Percentiles rank a stretch among this genome's conserved stretches.
Evolutionary conservation across 2,113 vertebrate genomes (phyloP).

Genomic region (Apus apus): DNA sequence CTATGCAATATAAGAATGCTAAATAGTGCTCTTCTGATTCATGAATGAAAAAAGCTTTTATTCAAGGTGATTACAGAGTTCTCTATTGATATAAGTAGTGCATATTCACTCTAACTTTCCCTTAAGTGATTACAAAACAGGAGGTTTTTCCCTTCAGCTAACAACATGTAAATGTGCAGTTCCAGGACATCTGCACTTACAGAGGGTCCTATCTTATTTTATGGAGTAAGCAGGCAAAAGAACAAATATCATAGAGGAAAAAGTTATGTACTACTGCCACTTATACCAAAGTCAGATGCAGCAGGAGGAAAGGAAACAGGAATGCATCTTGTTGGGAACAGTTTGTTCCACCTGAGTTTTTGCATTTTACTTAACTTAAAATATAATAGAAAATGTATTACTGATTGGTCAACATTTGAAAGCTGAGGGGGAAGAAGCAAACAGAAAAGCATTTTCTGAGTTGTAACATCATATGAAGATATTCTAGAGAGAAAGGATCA

Average conservation of each 20-base stretch:
- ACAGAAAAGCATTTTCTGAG: background rate
- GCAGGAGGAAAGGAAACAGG: background rate
- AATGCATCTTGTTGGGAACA: background rate
- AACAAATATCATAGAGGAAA: background rate
- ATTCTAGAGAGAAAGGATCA: background rate
- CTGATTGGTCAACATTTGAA: background rate
- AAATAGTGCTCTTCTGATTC: background rate
- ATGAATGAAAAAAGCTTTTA: constrained; percentile 44
- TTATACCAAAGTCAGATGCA: background rate
- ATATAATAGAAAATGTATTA: background rate
- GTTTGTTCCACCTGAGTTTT: background rate
- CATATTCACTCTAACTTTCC: background rate
- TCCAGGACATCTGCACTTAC: background rate
- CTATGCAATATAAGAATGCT: background rate
- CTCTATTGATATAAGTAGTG: background rate
- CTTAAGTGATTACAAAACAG: background rate
- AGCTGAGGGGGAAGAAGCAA: background rate
- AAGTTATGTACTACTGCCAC: background rate
- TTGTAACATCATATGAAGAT: background rate
- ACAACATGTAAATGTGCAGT: background rate
- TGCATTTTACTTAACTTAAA: background rate
- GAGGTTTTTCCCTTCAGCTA: background rate
- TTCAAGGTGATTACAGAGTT: constrained; percentile 43
- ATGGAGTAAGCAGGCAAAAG: background rate
- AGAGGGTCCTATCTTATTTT: background rate